Evolutionary conservation across 35 echinoderm and acorn worm species (phyloP).

Genomic region (Strongylocentrotus purpuratus): DNA sequence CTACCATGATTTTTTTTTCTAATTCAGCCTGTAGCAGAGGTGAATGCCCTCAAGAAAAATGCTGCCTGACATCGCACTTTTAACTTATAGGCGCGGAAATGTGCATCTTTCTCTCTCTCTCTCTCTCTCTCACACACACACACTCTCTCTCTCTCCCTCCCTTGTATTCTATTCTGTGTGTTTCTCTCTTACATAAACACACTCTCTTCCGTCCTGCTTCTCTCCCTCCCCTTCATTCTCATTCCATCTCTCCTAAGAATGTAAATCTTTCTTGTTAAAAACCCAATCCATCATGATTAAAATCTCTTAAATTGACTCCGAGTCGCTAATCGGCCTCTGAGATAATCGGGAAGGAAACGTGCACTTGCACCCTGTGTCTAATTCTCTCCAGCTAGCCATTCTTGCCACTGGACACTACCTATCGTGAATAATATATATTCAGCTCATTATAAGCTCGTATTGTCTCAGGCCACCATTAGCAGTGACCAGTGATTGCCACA

Average conservation of each 20-base stretch:
- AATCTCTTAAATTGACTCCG: not conserved
- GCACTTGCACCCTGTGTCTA: not conserved
- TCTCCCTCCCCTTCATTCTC: not conserved
- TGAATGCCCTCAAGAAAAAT: not conserved
- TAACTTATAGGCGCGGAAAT: not conserved
- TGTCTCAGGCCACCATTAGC: not conserved
- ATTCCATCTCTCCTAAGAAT: not conserved
- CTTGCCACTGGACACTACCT: not conserved
- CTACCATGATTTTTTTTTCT: too few relatives aligned
- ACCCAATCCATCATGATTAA: conserved; percentile 4
- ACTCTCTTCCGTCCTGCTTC: too few relatives aligned
- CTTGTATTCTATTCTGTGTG: not conserved
- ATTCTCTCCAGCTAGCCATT: not conserved
- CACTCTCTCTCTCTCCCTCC: not conserved
- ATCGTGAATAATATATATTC: not conserved
- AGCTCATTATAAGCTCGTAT: not conserved
- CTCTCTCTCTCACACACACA: not conserved
- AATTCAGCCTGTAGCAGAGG: too few relatives aligned
- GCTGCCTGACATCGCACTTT: not conserved
- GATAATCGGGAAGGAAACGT: not conserved
- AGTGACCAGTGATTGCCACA: not conserved
- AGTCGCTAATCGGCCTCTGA: not conserved
- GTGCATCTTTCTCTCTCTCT: not conserved
- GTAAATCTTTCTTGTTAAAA: not conserved
- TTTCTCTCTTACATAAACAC: not conserved